phyloP scores from a whole-genome alignment of 1,140 invertebrate genomes.

The Leptestheria dahalacensis region DNA sequence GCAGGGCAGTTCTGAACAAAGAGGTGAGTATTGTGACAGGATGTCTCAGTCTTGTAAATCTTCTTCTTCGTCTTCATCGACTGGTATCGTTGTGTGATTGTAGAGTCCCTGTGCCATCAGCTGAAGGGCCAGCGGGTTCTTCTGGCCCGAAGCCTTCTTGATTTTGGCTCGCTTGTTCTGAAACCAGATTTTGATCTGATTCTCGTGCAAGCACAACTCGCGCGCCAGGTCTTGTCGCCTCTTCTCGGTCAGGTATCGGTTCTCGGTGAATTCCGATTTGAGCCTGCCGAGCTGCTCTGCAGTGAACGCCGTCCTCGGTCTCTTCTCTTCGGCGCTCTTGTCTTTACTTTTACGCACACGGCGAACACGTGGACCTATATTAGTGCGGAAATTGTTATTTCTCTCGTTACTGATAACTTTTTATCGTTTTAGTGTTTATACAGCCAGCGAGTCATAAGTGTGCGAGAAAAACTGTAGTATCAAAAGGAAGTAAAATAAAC shows the following conservation, averaged over 20 bases:
- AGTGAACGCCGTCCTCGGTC: slow-evolving; percentile 29
- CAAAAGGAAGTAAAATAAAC: too few relatives aligned
- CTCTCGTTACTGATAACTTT: too few relatives aligned
- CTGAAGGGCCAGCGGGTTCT: slow-evolving; percentile 37
- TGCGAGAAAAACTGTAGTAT: too few relatives aligned
- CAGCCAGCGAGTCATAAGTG: too few relatives aligned
- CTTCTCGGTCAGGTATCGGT: slow-evolving; percentile 39
- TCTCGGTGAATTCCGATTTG: slow-evolving; percentile 28
- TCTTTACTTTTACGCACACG: slow-evolving; percentile 9
- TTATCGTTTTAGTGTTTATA: too few relatives aligned
- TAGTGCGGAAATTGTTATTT: slow-evolving; percentile 1
- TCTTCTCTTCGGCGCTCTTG: slow-evolving; percentile 24
- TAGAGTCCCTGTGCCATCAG: slow-evolving; percentile 46
- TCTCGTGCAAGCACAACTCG: slow-evolving; percentile 41
- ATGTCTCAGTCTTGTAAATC: slow-evolving; percentile 13
- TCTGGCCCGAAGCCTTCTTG: slow-evolving; percentile 39
- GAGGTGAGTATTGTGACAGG: not conserved
- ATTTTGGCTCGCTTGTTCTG: slow-evolving; percentile 52
- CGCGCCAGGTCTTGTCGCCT: slow-evolving; percentile 38
- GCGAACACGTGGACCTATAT: slow-evolving; percentile 14
- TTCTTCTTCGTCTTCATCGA: slow-evolving; percentile 26
- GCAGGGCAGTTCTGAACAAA: not conserved
- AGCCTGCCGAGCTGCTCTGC: slow-evolving; percentile 26
- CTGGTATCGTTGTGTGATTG: slow-evolving; percentile 36
- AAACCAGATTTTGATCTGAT: slow-evolving; percentile 51